These are phyloP conservation scores for Chloroceryle aenea DNA, from an alignment of 2,113 vertebrate species.

Conservation along the genomic window DNA sequence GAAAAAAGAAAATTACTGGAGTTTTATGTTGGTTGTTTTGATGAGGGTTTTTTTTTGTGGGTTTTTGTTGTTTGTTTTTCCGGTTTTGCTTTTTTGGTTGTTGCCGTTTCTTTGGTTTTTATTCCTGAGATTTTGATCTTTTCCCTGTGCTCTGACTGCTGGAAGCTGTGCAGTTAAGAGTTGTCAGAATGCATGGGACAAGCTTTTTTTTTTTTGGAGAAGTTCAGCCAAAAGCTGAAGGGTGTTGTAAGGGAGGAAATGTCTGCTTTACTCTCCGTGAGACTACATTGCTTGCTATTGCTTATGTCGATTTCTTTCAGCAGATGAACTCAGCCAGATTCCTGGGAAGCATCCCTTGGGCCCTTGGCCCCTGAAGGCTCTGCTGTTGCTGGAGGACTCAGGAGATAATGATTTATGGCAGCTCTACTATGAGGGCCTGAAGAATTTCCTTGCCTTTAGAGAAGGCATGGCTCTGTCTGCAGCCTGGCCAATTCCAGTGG, in stretches of 20 bases:
- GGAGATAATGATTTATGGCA: not conserved
- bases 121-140: not conserved
- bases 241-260: not conserved
- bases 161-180: not conserved
- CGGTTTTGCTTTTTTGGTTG: no score
- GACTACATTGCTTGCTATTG: not conserved
- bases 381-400: not conserved
- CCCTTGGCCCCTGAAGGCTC: not conserved
- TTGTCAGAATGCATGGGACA: not conserved
- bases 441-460: slow-evolving; percentile 15
- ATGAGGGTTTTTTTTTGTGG: no score
- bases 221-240: not conserved
- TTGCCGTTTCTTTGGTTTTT: not conserved
- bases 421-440: not conserved
- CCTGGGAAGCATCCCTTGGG: not conserved
- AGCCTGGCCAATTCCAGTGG: slow-evolving; percentile 21
- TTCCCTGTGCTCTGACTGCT: not conserved
- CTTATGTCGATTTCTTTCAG: not conserved
- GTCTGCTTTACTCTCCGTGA: not conserved
- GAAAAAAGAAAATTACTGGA: not conserved
- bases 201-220: not conserved
- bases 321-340: not conserved
- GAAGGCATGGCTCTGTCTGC: not conserved
- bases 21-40: not conserved
- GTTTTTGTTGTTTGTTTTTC: no score